Conservation (phyloP, 1,140 invertebrate genomes). For the Metaphire vulgaris region DNA sequence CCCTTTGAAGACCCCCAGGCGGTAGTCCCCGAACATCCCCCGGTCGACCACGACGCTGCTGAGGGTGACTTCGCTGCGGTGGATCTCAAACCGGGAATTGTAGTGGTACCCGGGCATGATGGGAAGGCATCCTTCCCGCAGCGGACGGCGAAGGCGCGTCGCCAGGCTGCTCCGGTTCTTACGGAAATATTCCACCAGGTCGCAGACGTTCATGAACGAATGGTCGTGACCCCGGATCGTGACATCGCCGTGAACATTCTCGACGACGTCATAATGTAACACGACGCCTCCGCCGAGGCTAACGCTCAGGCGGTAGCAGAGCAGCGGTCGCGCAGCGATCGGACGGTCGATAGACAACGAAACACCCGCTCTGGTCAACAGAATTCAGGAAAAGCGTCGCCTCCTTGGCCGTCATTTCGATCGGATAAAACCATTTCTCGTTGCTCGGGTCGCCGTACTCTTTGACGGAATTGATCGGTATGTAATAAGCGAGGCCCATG, state of each 20-base stretch:
- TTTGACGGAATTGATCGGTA: conserved; percentile 17
- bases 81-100: conserved; percentile 16
- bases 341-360: conserved; percentile 25
- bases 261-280: conserved; percentile 26
- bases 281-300: conserved; percentile 15
- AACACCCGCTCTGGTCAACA: conserved; percentile 28
- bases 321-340: neutral
- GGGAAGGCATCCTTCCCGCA: conserved; percentile 23
- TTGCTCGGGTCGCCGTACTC: conserved; percentile 25
- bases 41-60: conserved; percentile 21
- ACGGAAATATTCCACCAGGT: conserved; percentile 26
- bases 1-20: conserved; percentile 13
- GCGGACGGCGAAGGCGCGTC: conserved; percentile 24
- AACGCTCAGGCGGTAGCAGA: conserved; percentile 23
- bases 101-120: conserved; percentile 30
- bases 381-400: conserved; percentile 26
- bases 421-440: conserved; percentile 29
- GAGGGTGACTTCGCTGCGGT: conserved; percentile 8
- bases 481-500: conserved; percentile 25
- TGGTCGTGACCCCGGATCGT: conserved; percentile 27
- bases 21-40: conserved; percentile 23
- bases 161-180: conserved; percentile 23
- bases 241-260: conserved; percentile 28
- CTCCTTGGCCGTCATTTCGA: conserved; percentile 17
- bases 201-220: conserved; percentile 25